A percentile compares a stretch with the other conserved stretches of the same genome.
These are phyloP conservation scores for Proctacanthus coquilletti DNA, from an alignment of 1,140 invertebrate species.

Conservation along the genomic window DNA sequence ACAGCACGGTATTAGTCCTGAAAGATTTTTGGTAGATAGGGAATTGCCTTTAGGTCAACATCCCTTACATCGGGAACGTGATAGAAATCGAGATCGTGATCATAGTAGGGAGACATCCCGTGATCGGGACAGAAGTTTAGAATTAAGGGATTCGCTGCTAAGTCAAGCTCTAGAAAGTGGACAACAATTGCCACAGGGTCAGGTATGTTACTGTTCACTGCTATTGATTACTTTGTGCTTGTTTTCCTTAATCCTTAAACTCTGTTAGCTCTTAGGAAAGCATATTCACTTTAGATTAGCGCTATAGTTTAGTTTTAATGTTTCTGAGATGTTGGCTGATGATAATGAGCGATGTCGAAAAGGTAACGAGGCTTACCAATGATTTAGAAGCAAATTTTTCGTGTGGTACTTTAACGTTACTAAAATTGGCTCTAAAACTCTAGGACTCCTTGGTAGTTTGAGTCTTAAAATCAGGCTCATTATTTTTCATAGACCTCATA, in stretches of 20 bases:
- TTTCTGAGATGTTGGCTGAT: no score
- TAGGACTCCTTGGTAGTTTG: no score
- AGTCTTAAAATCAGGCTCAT: no score
- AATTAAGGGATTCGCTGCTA: conserved; percentile 50
- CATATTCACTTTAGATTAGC: no score
- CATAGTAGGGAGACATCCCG: conserved; percentile 17
- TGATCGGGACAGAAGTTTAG: conserved; percentile 30
- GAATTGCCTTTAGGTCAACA: conserved; percentile 26
- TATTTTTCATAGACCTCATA: no score
- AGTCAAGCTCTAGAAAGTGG: conserved; percentile 52
- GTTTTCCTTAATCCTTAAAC: neutral
- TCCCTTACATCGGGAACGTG: conserved; percentile 16
- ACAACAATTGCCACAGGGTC: conserved; percentile 28
- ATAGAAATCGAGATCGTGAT: conserved; percentile 14
- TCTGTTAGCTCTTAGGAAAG: no score
- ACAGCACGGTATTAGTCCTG: conserved; percentile 31
- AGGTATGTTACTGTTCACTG: conserved; percentile 11
- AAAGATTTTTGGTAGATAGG: conserved; percentile 19
- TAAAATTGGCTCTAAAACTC: no score
- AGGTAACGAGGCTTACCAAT: no score
- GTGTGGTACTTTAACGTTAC: no score
- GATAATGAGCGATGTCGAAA: no score
- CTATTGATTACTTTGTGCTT: conserved; percentile 15
- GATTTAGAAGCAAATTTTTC: no score
- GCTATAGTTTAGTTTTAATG: no score